Evolutionary conservation across 1,140 invertebrate species (phyloP), one percentile per base, ranked within the genome.

Genomic region (Hylaeus anthracinus): DNA sequence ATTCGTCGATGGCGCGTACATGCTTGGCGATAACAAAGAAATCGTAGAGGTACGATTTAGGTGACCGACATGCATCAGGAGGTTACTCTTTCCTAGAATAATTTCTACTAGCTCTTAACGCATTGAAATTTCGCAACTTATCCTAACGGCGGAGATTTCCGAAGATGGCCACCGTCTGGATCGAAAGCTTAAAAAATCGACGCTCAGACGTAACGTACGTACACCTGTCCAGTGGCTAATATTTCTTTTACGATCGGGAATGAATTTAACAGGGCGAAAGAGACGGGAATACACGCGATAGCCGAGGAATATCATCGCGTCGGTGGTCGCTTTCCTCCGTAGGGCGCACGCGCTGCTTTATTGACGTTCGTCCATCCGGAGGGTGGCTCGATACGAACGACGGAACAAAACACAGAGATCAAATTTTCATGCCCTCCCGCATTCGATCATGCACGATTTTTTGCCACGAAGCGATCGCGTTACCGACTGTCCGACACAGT

Each of bases 341-440:
- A 45, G 72, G 60, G 92, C 91, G 92, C 92, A 87, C 88, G 92
- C 91, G 88, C 89, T 86, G 78, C 85, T 79, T 86, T 92, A 92
- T 92, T 92, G 92, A 92, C 91, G 91, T 84, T 80, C 48, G 77
- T 78, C 71, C 73, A 69, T 69, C 86, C 78, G 73, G 71, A 74
- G 85, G 80, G 80, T 90, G 67, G 86, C 85, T 89, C 90, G 83
- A 87, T 90, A 88, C 86, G 83, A 88, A 87, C 67, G 78, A 72
- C 71, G 75, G 81, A 85, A 76, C 86, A 87, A 88, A 88, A 87
- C 86, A 85, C 86, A 88, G 83, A 85, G 80, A 87, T 87, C 84
- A 87, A 88, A 88, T 87, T 88, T 87, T 88, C 82, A 88, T 85
- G 86, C n/a, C 65, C 41, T 26, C 9, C 55, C 60, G 72, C 12